Evolutionary conservation across 2,113 vertebrate genomes (phyloP), one percentile per base, ranked within the genome.

Genomic region (Sclerurus mexicanus): DNA sequence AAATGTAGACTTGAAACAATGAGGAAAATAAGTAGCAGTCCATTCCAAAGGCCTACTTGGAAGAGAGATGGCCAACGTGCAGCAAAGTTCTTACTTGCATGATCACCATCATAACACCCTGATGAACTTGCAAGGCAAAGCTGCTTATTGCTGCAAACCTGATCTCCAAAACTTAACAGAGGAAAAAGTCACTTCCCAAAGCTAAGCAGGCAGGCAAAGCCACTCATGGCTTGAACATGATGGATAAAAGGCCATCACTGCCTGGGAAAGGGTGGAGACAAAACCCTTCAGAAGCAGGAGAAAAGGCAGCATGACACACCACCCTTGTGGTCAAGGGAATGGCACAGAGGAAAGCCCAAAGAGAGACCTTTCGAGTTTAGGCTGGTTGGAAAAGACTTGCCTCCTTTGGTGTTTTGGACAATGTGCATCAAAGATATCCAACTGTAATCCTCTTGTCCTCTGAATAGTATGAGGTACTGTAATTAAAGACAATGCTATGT

Each of bases 171-270:
- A 52, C 17, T 23, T 47, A 77, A 40, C 44, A 69, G 31, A 77
- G 28, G 23, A 50, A 69, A 35, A 73, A 50, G 22, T 37, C 13
- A 7, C 37, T 66, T 69, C 37, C 60, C n/a, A 81, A 89, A 77
- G 28, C 42, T n/a, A 49, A 82, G 25, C 13, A 53, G 73, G 25
- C 50, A 67, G 46, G 46, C 22, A 84, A 92, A 89, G 17, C 19
- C 44, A 16, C 49, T 30, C n/a, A 37, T 0, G 2, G 20, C 42
- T 82, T 68, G 35, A 79, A 50, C 1, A 1, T 0, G 1, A 31
- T 23, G 31, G 42, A 20, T 42, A 39, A 58, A 82, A 77, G 30
- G 3, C 13, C 10, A 33, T 58, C 27, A 3, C 14, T 84, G 28
- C 25, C 40, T 63, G 37, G 14, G 52, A 71, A 39, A 47, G 17